Conservation (phyloP, 2,888 invertebrate species). For the Trachelus tabidus region DNA sequence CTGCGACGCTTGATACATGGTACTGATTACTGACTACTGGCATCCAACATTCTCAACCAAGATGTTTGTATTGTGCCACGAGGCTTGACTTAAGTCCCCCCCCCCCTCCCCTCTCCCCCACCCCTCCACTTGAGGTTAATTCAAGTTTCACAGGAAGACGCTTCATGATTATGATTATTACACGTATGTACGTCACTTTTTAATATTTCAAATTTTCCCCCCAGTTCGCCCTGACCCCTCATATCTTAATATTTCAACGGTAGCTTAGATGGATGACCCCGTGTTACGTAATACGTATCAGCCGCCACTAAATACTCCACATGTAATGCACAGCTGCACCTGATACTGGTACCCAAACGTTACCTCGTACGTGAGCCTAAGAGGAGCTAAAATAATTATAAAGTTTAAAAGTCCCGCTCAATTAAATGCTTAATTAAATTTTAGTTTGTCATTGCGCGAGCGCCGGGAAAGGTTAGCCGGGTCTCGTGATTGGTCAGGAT, state of each 20-base stretch:
- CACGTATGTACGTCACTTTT: not conserved
- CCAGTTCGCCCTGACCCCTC: not conserved
- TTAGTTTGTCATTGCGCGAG: not conserved
- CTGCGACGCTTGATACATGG: not conserved
- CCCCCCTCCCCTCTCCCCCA: too few species aligned
- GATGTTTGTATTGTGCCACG: not conserved
- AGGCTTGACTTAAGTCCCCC: not conserved
- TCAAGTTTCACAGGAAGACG: not conserved
- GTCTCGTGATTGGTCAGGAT: not conserved
- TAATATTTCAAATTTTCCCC: not conserved
- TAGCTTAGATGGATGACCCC: not conserved
- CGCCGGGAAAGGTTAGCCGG: not conserved
- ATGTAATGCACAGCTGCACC: not conserved
- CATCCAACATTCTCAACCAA: not conserved
- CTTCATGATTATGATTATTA: not conserved
- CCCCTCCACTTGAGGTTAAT: not conserved
- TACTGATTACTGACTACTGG: not conserved
- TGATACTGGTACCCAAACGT: not conserved
- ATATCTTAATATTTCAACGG: not conserved
- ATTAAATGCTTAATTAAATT: not conserved
- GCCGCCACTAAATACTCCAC: not conserved
- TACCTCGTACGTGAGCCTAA: not conserved
- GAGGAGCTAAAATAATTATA: not conserved
- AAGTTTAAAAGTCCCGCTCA: not conserved
- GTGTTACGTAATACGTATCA: not conserved